A percentile compares a stretch with the other conserved stretches of the same genome.
phyloP scores from a whole-genome alignment of 2,113 vertebrate genomes.

The Paradoxurus hermaphroditus region DNA sequence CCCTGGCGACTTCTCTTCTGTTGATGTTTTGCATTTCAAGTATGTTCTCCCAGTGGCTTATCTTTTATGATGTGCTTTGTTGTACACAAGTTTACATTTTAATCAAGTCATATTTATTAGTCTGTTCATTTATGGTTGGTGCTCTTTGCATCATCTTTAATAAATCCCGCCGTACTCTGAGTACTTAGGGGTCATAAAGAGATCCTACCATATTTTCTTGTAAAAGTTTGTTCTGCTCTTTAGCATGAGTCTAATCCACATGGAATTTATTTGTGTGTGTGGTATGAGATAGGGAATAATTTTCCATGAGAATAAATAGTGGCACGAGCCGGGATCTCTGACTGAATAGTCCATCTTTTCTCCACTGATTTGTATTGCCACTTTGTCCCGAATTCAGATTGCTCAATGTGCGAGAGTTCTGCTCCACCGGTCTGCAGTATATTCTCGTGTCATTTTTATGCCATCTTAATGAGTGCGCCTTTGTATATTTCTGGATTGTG shows the following conservation, averaged over 20 bases:
- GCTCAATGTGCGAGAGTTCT: not conserved
- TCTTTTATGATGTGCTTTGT: not conserved
- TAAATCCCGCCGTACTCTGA: not conserved
- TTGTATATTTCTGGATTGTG: not conserved
- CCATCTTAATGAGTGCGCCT: not conserved
- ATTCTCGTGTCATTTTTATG: not conserved
- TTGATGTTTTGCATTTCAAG: not conserved
- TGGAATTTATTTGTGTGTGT: constrained; percentile 30
- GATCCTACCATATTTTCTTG: not conserved
- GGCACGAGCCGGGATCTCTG: not conserved
- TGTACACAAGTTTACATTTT: not conserved
- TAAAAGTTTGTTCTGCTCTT: not conserved
- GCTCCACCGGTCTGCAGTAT: not conserved
- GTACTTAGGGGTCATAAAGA: constrained; percentile 3
- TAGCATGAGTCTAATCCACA: not conserved
- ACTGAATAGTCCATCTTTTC: not conserved
- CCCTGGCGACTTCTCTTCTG: not conserved
- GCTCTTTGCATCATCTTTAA: constrained; percentile 6
- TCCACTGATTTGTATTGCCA: not conserved
- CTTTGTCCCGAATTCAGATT: not conserved
- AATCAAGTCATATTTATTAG: not conserved
- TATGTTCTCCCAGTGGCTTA: not conserved
- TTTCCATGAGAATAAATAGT: not conserved
- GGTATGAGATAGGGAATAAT: not conserved
- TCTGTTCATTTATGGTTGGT: not conserved